A percentile compares a stretch with the other conserved stretches of the same genome.
These are phyloP conservation scores for Cordilura impudica DNA, from an alignment of 2,888 invertebrate genomes.

Conservation along the genomic window DNA sequence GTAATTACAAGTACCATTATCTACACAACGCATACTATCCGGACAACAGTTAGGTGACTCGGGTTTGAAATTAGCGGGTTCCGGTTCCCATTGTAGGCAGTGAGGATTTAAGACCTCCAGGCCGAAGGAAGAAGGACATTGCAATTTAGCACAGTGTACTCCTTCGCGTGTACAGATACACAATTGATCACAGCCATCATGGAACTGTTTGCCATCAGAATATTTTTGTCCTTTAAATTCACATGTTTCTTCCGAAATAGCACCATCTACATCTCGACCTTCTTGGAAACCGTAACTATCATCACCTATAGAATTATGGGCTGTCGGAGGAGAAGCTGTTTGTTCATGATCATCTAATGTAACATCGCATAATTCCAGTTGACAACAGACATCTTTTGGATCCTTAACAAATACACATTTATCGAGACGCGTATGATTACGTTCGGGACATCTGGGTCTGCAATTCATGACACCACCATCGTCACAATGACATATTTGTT, in stretches of 20 bases:
- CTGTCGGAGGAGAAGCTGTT: conserved; percentile 70
- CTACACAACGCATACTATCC: conserved; percentile 86
- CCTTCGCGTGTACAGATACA: conserved; percentile 87
- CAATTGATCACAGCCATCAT: conserved; percentile 88
- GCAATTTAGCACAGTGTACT: conserved; percentile 87
- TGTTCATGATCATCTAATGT: conserved; percentile 87
- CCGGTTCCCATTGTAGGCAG: conserved; percentile 92
- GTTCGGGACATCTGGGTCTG: conserved; percentile 83
- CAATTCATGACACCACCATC: conserved; percentile 86
- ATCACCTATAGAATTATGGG: conserved; percentile 68
- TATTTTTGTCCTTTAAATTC: conserved; percentile 73
- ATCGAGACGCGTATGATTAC: conserved; percentile 81
- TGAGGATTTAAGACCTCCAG: conserved; percentile 90
- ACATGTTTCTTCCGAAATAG: conserved; percentile 64
- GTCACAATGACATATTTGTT: conserved; percentile 87
- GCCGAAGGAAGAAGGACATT: conserved; percentile 91
- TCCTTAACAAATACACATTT: conserved; percentile 90
- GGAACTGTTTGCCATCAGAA: conserved; percentile 85
- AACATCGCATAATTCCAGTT: conserved; percentile 90
- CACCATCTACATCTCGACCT: conserved; percentile 69
- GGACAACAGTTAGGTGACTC: conserved; percentile 90
- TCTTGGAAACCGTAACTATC: conserved; percentile 67
- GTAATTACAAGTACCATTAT: conserved; percentile 89
- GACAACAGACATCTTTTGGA: conserved; percentile 90
- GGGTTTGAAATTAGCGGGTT: conserved; percentile 84